Conservation (phyloP, 2,113 vertebrate species). For the Cololabis saira region DNA sequence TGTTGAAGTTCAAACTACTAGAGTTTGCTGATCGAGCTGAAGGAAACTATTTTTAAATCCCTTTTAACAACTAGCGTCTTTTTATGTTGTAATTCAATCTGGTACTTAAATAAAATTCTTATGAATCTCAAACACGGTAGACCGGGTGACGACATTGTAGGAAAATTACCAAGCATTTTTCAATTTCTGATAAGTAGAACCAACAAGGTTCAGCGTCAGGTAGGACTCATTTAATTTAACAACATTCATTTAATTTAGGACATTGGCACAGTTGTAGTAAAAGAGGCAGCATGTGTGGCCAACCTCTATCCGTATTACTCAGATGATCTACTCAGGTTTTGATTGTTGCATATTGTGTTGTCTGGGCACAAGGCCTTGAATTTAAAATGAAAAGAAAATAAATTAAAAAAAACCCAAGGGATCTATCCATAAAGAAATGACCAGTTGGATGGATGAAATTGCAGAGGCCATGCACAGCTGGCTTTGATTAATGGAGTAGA, state of each 20-base stretch:
- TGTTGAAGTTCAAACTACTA: too few relatives aligned
- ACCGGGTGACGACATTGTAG: too few relatives aligned
- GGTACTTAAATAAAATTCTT: too few relatives aligned
- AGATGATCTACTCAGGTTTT: constrained; percentile 42
- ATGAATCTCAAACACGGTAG: too few relatives aligned
- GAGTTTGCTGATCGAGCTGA: too few relatives aligned
- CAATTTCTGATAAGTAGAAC: constrained; percentile 33
- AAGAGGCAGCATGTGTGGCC: constrained; percentile 24
- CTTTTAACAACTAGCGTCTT: too few relatives aligned
- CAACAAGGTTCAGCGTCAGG: constrained; percentile 31
- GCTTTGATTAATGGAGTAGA: constrained; percentile 23
- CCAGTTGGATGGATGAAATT: constrained; percentile 73
- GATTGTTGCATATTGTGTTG: constrained; percentile 43
- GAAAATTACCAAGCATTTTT: constrained; percentile 19
- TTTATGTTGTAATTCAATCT: too few relatives aligned
- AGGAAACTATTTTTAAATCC: too few relatives aligned
- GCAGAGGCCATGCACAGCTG: constrained; percentile 61
- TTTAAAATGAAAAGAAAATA: constrained; percentile 28
- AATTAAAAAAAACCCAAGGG: not conserved
- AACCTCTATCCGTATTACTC: constrained; percentile 37
- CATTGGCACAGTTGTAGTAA: constrained; percentile 50
- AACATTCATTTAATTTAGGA: constrained; percentile 62
- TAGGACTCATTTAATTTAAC: constrained; percentile 52
- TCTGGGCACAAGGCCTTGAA: constrained; percentile 11
- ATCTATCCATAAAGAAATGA: constrained; percentile 44